phyloP scores from a whole-genome alignment of 2,113 vertebrate species.

The Turdus rufiventris region DNA sequence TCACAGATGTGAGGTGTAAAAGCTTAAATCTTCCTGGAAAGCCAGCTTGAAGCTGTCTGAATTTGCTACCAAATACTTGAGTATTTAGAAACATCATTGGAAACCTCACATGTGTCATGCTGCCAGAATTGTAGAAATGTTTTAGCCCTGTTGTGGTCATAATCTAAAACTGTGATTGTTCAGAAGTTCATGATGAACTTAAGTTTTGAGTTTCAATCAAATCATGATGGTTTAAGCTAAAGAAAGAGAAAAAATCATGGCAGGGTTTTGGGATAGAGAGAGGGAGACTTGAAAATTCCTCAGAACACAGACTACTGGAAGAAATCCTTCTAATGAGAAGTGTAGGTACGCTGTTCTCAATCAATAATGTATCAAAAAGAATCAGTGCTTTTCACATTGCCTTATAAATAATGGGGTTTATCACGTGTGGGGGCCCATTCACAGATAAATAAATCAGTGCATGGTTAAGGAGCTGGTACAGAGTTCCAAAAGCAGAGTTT shows the following conservation, averaged over 20 bases:
- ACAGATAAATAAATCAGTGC: neutral
- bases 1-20: neutral
- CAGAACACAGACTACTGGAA: neutral
- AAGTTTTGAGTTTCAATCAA: neutral
- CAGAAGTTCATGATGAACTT: neutral
- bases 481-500: neutral
- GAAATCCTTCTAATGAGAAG: neutral
- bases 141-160: neutral
- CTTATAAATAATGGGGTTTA: neutral
- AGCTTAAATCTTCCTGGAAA: neutral
- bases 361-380: neutral
- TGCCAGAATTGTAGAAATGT: neutral
- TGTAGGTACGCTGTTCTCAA: neutral
- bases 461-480: neutral
- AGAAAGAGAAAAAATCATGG: neutral
- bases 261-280: neutral
- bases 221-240: neutral
- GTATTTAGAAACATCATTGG: neutral
- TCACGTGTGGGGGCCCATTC: neutral
- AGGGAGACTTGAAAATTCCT: neutral
- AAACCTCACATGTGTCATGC: fast-evolving
- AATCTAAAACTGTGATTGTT: neutral
- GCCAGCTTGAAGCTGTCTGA: neutral
- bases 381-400: neutral
- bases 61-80: neutral